Base-by-base conservation (phyloP, 2,888 invertebrate species). In the Alloplasta piceator region DNA sequence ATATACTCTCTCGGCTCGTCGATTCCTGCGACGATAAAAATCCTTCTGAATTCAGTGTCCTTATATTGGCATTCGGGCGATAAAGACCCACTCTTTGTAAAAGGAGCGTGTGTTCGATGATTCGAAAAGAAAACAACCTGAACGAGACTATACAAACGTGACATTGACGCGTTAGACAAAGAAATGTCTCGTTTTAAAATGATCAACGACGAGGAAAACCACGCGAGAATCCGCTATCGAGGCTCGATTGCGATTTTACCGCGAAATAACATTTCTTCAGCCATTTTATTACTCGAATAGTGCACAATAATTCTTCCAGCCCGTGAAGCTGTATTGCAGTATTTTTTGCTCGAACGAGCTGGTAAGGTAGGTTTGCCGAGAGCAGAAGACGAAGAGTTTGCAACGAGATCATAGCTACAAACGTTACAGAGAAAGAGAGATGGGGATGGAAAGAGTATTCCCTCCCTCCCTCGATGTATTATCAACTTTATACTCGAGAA, bases 21-120 rank as follows among this genome's bases (percentile, higher is more conserved):
- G 80, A 80, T 80, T 77, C 52, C 43, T 52, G 77, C 7, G 5
- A 64, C 73, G 80, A 80, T 73, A 80, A 39, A 26, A 74, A 80
- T 80, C 80, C 80, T 72, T 75, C 66, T 66, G 48, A 43, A 64
- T 52, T 60, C 58, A 41, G n/a, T 67, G 50, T 67, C 67, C 60
- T 75, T 67, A 26, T 26, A 75, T 75, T 75, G 75, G 60, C 75
- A 75, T 50, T 26, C 39, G 67, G 72, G 68, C 77, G 64, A 80
- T 73, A 76, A 48, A 12, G 48, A 48, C 12, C 12, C 48, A n/a
- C 12, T 48, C 12, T 12, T 48, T 48, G 48, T 12, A 10, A 6
- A 43, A 9, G 46, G n/a, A 43, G 4, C 52, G 14, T 43, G 7
- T 43, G 52, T 52, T 0, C 55, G 63, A 26, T 26, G 26, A 26